phyloP scores from a whole-genome alignment of 2,797 vertebrate genomes.

The Eutrigla gurnardus region DNA sequence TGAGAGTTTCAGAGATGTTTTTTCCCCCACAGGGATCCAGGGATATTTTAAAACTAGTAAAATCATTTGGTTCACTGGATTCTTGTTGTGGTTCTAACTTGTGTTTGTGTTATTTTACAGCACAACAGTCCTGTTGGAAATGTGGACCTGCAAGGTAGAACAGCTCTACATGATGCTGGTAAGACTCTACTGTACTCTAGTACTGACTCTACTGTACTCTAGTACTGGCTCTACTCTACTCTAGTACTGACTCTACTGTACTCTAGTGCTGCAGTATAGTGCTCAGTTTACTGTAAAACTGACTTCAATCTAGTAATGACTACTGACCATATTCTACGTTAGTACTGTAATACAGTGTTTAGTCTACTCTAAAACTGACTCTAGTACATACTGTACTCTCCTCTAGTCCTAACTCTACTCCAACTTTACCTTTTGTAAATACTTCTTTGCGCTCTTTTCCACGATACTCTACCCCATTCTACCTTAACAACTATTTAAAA shows the following conservation, averaged over 20 bases:
- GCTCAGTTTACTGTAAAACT: background rate
- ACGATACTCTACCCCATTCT: background rate
- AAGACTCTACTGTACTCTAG: constrained; percentile 42
- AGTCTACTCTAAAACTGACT: background rate
- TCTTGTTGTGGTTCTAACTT: background rate
- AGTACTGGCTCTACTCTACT: background rate
- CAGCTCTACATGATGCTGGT: constrained; percentile 97
- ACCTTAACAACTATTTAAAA: no score
- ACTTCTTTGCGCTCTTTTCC: no score
- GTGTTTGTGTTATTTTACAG: constrained; percentile 75
- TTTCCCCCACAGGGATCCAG: background rate
- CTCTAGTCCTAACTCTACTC: background rate
- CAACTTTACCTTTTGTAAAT: no score
- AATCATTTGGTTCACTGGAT: background rate
- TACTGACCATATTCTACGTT: background rate
- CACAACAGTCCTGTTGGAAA: constrained; percentile 96
- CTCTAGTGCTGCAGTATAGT: background rate
- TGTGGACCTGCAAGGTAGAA: constrained; percentile 93
- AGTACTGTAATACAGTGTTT: no score
- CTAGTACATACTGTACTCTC: no score
- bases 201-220: background rate
- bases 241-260: background rate
- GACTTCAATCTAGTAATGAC: background rate
- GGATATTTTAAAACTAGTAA: background rate
- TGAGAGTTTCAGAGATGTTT: no score